phyloP scores from a whole-genome alignment of 2,888 invertebrate genomes.

The Rhamphomyia laevipes region DNA sequence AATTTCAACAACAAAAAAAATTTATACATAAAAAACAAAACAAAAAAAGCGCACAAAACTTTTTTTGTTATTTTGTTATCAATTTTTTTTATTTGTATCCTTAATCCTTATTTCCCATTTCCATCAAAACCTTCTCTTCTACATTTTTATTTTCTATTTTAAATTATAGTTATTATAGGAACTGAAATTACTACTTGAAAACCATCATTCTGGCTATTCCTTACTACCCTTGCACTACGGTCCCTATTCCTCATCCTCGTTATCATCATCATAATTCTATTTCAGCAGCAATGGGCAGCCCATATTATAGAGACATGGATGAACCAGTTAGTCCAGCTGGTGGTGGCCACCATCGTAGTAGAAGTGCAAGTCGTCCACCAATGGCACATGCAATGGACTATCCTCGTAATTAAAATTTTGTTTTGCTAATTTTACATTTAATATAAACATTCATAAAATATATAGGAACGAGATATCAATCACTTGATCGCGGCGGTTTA shows the following conservation, averaged over 20 bases:
- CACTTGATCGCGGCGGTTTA: slow-evolving; percentile 57
- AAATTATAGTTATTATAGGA: slow-evolving; percentile 16
- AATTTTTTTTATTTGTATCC: slow-evolving; percentile 9
- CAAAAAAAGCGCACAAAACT: too few species aligned
- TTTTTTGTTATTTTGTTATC: slow-evolving; percentile 10
- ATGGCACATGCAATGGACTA: slow-evolving; percentile 45
- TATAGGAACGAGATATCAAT: slow-evolving; percentile 48
- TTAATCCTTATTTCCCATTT: neutral
- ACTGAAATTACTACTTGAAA: slow-evolving; percentile 19
- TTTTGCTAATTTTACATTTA: neutral
- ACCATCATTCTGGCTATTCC: slow-evolving; percentile 24
- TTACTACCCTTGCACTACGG: slow-evolving; percentile 26
- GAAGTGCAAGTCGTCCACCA: slow-evolving; percentile 67
- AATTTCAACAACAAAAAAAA: too few species aligned
- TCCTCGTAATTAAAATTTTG: slow-evolving; percentile 45
- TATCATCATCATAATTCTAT: slow-evolving; percentile 42
- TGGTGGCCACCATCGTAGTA: slow-evolving; percentile 69
- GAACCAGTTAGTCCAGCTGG: slow-evolving; percentile 77
- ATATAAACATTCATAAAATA: neutral
- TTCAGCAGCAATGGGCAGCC: slow-evolving; percentile 44
- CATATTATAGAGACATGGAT: slow-evolving; percentile 66
- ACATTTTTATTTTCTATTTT: slow-evolving; percentile 6
- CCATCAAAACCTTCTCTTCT: slow-evolving; percentile 9
- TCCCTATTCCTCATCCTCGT: slow-evolving; percentile 17
- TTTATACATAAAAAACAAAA: too few species aligned